These are phyloP conservation scores for Anser cygnoides DNA, from an alignment of 2,113 vertebrate species.

Conservation along the genomic window DNA sequence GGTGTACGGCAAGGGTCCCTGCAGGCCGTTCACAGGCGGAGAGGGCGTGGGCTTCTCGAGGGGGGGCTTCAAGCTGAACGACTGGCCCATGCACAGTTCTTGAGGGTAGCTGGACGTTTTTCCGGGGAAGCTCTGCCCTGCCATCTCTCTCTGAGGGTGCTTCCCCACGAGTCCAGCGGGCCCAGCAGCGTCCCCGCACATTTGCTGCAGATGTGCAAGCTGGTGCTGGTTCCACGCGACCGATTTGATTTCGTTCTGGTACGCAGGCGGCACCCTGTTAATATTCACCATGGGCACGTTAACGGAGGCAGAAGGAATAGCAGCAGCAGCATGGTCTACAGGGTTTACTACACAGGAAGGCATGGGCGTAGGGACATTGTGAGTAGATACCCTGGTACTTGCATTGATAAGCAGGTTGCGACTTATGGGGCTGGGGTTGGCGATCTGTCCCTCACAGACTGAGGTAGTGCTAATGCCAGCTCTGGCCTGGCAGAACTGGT, in stretches of 20 bases:
- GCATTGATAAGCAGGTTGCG: constrained; percentile 97
- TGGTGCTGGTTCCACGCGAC: constrained; percentile 95
- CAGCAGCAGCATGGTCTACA: constrained; percentile 86
- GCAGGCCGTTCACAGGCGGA: constrained; percentile 90
- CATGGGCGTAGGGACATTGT: constrained; percentile 81
- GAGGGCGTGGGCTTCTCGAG: constrained; percentile 94
- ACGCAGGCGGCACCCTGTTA: constrained; percentile 88
- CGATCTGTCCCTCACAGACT: constrained; percentile 98
- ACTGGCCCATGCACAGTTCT: constrained; percentile 94
- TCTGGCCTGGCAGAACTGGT: constrained; percentile 97
- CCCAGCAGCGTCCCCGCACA: constrained; percentile 85
- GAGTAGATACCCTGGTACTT: constrained; percentile 94
- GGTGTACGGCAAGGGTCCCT: constrained; percentile 88
- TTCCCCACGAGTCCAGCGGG: constrained; percentile 82
- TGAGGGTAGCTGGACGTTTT: constrained; percentile 89
- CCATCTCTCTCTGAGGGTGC: constrained; percentile 82
- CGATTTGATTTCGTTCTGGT: constrained; percentile 89
- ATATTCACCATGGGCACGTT: constrained; percentile 83
- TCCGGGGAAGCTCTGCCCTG: constrained; percentile 83
- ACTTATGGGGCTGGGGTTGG: constrained; percentile 98
- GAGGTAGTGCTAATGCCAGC: constrained; percentile 92
- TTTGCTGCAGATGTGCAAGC: constrained; percentile 89
- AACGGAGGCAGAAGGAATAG: constrained; percentile 79
- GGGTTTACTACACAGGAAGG: constrained; percentile 89
- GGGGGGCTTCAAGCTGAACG: constrained; percentile 91